Conservation (phyloP, 2,888 invertebrate genomes). For the Glyphotaelius pellucidus region DNA sequence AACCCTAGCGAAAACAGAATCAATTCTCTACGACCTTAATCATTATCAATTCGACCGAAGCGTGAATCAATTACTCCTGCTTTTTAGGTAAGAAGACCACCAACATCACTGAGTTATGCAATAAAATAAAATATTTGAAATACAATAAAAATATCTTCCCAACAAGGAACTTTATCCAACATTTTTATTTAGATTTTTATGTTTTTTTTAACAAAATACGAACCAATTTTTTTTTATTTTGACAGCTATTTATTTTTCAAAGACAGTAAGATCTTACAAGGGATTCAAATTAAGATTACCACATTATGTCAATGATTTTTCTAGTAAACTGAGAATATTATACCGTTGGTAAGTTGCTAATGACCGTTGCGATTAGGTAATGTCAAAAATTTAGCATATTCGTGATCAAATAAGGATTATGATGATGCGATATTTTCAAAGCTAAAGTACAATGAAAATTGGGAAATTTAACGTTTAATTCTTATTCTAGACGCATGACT, state of each 20-base stretch:
- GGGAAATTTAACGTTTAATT: too few relatives aligned
- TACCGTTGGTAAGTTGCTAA: neutral
- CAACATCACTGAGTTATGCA: neutral
- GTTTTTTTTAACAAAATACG: neutral
- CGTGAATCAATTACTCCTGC: neutral
- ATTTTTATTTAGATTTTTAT: too few relatives aligned
- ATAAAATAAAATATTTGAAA: neutral
- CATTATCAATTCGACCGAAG: neutral
- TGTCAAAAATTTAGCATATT: too few relatives aligned
- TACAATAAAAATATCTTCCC: neutral
- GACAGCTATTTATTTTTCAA: neutral
- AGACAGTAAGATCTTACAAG: neutral
- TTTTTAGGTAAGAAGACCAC: neutral
- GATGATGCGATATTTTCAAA: neutral
- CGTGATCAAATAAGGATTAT: neutral
- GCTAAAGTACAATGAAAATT: too few relatives aligned
- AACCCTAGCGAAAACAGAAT: slow-evolving; percentile 23
- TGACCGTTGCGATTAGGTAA: too few relatives aligned
- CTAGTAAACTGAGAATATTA: neutral
- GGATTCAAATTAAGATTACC: neutral
- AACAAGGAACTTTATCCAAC: neutral
- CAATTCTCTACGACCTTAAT: neutral
- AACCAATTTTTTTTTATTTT: too few relatives aligned
- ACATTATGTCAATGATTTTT: neutral
- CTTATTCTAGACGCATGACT: too few relatives aligned